phyloP scores from a whole-genome alignment of 2,113 vertebrate genomes.

The Rhipidura dahli region DNA sequence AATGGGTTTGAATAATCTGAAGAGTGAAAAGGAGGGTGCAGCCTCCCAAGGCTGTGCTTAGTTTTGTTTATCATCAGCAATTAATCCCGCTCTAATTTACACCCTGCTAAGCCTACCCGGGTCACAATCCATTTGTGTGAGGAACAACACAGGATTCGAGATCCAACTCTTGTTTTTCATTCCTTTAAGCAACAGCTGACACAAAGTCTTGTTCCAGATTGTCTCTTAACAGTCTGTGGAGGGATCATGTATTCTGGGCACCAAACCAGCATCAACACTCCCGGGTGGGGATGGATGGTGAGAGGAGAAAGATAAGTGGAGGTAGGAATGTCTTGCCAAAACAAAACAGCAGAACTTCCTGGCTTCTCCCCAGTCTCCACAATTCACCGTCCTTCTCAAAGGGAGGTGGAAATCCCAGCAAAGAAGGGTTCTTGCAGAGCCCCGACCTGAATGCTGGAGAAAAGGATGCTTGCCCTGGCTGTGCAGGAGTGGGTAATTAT shows the following conservation, averaged over 20 bases:
- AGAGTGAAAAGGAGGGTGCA: neutral
- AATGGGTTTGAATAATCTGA: neutral
- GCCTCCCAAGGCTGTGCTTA: neutral
- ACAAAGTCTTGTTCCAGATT: conserved; percentile 24
- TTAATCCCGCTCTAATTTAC: neutral
- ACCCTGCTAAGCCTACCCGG: neutral
- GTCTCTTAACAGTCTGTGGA: conserved; percentile 5
- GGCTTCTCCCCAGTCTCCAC: neutral
- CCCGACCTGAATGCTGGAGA: neutral
- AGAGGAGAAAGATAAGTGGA: conserved; percentile 9
- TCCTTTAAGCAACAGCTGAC: conserved; percentile 15
- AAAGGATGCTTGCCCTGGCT: neutral
- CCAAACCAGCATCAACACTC: conserved; percentile 31
- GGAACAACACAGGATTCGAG: neutral
- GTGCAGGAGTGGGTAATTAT: neutral
- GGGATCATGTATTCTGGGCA: conserved; percentile 12
- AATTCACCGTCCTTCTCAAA: neutral
- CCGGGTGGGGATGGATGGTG: neutral
- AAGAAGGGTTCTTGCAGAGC: neutral
- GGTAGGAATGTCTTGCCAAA: neutral
- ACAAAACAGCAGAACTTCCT: neutral
- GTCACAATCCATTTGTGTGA: conserved; percentile 21
- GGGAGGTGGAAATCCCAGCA: neutral
- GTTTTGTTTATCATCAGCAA: neutral
- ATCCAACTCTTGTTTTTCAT: conserved; percentile 11